Evolutionary conservation across 1,140 invertebrate genomes (phyloP).

Genomic region (Papilio xuthus): DNA sequence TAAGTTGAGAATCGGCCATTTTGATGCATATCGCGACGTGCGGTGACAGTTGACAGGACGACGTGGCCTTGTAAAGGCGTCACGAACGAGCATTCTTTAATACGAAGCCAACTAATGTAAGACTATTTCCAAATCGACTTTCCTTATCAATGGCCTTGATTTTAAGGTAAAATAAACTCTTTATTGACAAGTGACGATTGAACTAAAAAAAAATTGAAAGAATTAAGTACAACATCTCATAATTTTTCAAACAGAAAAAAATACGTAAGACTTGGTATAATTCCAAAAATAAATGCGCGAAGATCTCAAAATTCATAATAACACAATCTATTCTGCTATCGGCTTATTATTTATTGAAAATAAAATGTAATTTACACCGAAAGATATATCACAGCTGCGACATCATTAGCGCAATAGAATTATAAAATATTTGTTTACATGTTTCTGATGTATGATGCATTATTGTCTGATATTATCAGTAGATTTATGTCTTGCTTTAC

Average conservation of each 20-base stretch:
- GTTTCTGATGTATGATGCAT: constrained; percentile 9
- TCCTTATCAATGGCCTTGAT: constrained; percentile 55
- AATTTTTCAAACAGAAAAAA: too few relatives aligned
- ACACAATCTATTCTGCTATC: too few relatives aligned
- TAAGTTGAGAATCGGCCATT: constrained; percentile 38
- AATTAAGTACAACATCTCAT: too few relatives aligned
- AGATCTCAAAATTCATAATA: too few relatives aligned
- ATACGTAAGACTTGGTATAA: too few relatives aligned
- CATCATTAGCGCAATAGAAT: neutral
- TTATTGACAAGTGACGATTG: constrained; percentile 35
- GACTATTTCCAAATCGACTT: constrained; percentile 55
- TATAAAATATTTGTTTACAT: constrained; percentile 23
- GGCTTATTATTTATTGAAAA: neutral
- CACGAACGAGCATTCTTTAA: constrained; percentile 36
- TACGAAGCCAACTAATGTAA: constrained; percentile 40
- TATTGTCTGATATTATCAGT: neutral
- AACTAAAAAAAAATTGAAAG: too few relatives aligned
- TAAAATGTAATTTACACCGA: neutral
- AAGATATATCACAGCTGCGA: neutral
- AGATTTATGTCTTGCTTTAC: neutral
- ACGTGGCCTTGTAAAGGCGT: constrained; percentile 41
- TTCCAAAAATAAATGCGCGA: too few relatives aligned
- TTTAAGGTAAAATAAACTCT: constrained; percentile 44
- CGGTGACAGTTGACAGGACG: constrained; percentile 34
- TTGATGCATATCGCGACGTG: constrained; percentile 49